Base-by-base conservation (phyloP, 2,797 vertebrate species). In the Pterois miles region DNA sequence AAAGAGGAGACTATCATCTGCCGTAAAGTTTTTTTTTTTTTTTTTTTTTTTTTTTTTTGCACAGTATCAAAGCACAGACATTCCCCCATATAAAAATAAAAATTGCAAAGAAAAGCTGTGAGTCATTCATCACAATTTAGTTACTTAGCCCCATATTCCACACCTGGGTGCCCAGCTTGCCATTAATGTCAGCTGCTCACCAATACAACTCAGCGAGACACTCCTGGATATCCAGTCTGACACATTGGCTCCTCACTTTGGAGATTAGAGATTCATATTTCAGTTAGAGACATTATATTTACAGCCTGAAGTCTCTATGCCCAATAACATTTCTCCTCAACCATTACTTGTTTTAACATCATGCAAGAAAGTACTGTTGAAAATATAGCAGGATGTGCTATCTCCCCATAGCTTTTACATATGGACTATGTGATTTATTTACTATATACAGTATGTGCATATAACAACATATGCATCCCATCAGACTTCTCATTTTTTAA, bases 111-210 rank as follows among this genome's bases (percentile, higher is more conserved):
- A 88, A 89, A 91, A 81, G 40, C 76, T 84, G 70, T 46, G 69
- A 90, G 84, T 65, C 89, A 93, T 94, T 94, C 75, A 93, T 94
- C 91, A 92, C 80, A 87, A 93, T 94, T 94, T 93, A 91, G 85
- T 86, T 91, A 90, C 88, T 93, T 90, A 93, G 90, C 56, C 64
- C 68, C 73, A 85, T 93, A 90, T 89, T 91, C 88, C 79, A 90
- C 90, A 94, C 92, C 90, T 93, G 92, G 89, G 84, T 86, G 88
- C 82, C 81, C 88, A 91, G 85, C 84, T 85, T 92, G 84, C 85
- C 74, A 86, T 90, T 91, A 90, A 88, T 87, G 86, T 91, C 89
- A 83, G 79, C 84, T 82, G 85, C 82, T 86, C 84, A 86, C 88
- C 78, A 83, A 80, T 83, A 87, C 80, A 84, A 93, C 82, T 82